phyloP scores from a whole-genome alignment of 2,797 vertebrate species.

The Moxostoma hubbsi region DNA sequence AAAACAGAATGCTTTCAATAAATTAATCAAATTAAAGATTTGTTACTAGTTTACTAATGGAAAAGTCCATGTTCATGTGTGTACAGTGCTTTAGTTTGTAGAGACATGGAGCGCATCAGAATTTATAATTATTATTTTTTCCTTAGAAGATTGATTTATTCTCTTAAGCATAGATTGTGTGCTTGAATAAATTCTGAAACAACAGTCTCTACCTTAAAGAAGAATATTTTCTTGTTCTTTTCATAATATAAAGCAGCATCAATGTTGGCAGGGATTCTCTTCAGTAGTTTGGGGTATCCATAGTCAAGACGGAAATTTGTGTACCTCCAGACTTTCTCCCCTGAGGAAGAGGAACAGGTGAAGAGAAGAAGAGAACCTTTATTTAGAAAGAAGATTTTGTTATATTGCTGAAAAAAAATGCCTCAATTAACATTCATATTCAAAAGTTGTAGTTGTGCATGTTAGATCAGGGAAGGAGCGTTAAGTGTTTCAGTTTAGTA shows the following conservation, averaged over 20 bases:
- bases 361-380: not conserved
- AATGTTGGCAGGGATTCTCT: constrained; percentile 77
- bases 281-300: constrained; percentile 84
- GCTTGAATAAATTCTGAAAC: not conserved
- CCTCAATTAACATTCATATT: not conserved
- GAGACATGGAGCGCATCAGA: not conserved
- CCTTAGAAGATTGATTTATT: too few species aligned
- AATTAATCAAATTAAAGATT: too few species aligned
- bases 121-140: not conserved
- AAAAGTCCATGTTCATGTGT: too few species aligned
- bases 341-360: constrained; percentile 66
- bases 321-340: constrained; percentile 83
- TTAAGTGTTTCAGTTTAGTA: not conserved
- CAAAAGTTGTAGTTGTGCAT: not conserved
- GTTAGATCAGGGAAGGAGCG: not conserved
- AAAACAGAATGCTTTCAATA: not conserved
- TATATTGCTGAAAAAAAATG: not conserved
- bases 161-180: not conserved
- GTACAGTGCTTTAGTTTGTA: too few species aligned
- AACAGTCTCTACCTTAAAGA: constrained; percentile 83
- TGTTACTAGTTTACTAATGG: too few species aligned
- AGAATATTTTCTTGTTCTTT: constrained; percentile 84
- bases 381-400: not conserved
- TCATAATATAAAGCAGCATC: constrained; percentile 86
- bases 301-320: constrained; percentile 78